Percentiles rank a stretch among this genome's conserved stretches.
phyloP scores from a whole-genome alignment of 2,113 vertebrate genomes.

The Festucalex cinctus region DNA sequence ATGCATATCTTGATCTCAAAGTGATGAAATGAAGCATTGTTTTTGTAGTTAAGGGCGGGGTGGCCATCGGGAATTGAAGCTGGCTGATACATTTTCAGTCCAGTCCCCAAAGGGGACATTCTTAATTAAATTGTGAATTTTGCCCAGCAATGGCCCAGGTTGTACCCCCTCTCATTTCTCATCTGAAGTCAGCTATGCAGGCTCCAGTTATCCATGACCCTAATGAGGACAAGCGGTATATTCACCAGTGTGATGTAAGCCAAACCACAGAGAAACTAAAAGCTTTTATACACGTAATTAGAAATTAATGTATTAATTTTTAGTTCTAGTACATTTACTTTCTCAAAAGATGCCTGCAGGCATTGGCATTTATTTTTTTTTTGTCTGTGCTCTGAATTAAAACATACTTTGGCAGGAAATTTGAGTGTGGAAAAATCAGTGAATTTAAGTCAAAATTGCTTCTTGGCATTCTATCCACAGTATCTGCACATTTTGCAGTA shows the following conservation, averaged over 20 bases:
- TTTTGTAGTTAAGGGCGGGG: no score
- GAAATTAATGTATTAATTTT: neutral
- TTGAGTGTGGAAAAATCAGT: neutral
- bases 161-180: no score
- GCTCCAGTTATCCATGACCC: neutral
- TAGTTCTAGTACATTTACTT: neutral
- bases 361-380: neutral
- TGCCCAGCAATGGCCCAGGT: no score
- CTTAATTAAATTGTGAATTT: no score
- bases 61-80: no score
- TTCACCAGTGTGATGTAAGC: neutral
- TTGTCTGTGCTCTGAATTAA: conserved; percentile 1
- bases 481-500: conserved; percentile 8
- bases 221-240: neutral
- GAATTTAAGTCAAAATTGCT: conserved; percentile 19
- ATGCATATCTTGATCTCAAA: no score
- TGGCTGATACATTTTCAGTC: no score
- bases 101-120: no score
- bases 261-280: neutral
- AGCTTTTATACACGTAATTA: neutral
- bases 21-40: no score
- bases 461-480: conserved; percentile 10
- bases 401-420: neutral
- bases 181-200: no score
- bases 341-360: neutral